Percentiles rank a stretch among this genome's conserved stretches.
Conservation (phyloP, 2,113 vertebrate species). For the Neotoma lepida region DNA sequence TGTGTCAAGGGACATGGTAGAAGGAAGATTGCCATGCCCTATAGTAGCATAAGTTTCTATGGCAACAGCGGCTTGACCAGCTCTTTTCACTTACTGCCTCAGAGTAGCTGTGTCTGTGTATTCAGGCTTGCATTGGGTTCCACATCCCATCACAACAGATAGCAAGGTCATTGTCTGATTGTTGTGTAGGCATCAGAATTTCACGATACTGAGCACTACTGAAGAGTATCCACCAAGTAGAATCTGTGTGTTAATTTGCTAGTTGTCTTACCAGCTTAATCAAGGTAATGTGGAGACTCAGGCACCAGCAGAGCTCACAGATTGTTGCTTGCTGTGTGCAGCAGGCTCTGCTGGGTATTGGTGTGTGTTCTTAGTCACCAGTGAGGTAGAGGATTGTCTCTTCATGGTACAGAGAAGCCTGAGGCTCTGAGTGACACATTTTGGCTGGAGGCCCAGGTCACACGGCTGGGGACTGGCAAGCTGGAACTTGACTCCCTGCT, state of each 20-base stretch:
- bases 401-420: not conserved
- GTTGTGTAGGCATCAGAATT: not conserved
- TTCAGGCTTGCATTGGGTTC: conserved; percentile 22
- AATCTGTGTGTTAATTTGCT: not conserved
- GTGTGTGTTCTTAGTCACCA: not conserved
- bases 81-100: conserved; percentile 19
- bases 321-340: too few relatives aligned
- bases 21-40: not conserved
- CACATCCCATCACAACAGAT: conserved; percentile 2
- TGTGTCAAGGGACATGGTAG: not conserved
- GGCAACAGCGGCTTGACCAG: conserved; percentile 55
- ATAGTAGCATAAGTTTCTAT: conserved; percentile 59
- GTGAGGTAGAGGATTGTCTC: not conserved
- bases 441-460: not conserved
- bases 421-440: not conserved
- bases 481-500: not conserved
- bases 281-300: not conserved
- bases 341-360: not conserved
- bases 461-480: not conserved
- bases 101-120: not conserved
- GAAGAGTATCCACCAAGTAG: not conserved
- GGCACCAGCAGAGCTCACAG: not conserved
- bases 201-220: conserved; percentile 1
- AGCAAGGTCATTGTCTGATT: not conserved
- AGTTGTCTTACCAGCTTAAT: not conserved